Evolutionary conservation across 2,888 invertebrate genomes (phyloP).

Genomic region (Lithophane socia): DNA sequence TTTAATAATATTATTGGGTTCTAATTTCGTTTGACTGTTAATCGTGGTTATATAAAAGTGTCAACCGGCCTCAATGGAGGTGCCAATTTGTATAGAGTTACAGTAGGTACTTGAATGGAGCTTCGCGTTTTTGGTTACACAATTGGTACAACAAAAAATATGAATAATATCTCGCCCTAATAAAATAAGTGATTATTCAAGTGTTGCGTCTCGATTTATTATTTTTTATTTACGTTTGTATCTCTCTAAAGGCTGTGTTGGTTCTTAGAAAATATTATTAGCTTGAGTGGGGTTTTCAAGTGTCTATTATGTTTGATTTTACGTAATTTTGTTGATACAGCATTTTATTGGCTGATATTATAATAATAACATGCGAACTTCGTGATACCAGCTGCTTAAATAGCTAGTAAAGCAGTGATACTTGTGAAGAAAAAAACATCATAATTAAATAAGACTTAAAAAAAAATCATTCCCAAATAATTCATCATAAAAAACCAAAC

Average conservation of each 20-base stretch:
- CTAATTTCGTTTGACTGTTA: constrained; percentile 90
- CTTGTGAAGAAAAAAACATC: not conserved
- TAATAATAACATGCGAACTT: not conserved
- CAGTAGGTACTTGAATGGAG: constrained; percentile 77
- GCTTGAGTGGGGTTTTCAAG: constrained; percentile 62
- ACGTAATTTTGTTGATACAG: constrained; percentile 16
- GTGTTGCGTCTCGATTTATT: constrained; percentile 73
- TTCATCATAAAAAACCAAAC: not conserved
- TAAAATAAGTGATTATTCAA: constrained; percentile 81
- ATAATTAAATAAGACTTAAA: not conserved
- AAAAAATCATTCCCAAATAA: not conserved
- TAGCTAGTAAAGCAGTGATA: not conserved
- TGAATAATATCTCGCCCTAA: constrained; percentile 74
- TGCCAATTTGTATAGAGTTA: constrained; percentile 88
- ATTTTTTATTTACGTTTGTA: constrained; percentile 51
- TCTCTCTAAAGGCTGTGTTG: constrained; percentile 21
- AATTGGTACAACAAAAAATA: constrained; percentile 79
- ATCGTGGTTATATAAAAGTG: constrained; percentile 89
- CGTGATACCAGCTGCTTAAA: not conserved
- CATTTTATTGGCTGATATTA: constrained; percentile 15
- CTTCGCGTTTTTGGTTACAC: constrained; percentile 81
- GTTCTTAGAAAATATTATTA: constrained; percentile 67
- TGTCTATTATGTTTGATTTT: constrained; percentile 44
- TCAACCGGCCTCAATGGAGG: constrained; percentile 85
- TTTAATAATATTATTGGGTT: constrained; percentile 90